Evolutionary conservation across 64 coral and sea anemone species (phyloP), one percentile per base, ranked within the genome.

Genomic region (Actinia tenebrosa): DNA sequence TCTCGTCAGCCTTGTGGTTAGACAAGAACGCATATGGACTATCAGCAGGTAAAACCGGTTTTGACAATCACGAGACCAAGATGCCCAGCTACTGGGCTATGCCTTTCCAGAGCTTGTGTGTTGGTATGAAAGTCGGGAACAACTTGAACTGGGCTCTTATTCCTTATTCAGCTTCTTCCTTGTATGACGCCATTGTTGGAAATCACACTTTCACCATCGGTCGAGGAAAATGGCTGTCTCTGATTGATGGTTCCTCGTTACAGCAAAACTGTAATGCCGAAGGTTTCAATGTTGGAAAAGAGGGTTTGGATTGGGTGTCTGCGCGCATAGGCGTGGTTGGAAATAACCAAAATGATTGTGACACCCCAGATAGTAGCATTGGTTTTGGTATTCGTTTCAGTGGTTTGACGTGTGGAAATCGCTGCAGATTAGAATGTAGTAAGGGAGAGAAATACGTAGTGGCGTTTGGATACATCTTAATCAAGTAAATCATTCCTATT

Each of bases 41-140:
- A 10, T 64, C 63, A 37, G 89, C 53, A n/a, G 89, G 93, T 22
- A 63, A 56, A 56, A 91, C 79, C 55, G 93, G 93, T 45, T 78
- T 94, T 63, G 89, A 90, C 45, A 42, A 80, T 54, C 63, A 91
- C 64, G 89, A 94, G 26, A 91, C 93, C 66, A 94, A 94, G 27
- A 14, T 91, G 16, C 86, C 89, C 10, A 91, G 88, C 72, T 94
- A 91, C 82, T 94, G 93, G 93, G 83, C 45, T 44, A 90, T 86
- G 45, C 58, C 93, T 20, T 94, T 94, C 79, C 64, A 84, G 37
- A 94, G 88, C 58, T 44, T 94, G 80, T 94, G 89, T 60, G 52
- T 94, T 26, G 93, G 89, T 15, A 85, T 94, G 85, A 94, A 91
- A 63, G 18, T 77, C 17, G 81, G 69, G 14, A 61, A 64, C 5